phyloP scores from a whole-genome alignment of 2,797 vertebrate genomes.

The Natrix natrix region DNA sequence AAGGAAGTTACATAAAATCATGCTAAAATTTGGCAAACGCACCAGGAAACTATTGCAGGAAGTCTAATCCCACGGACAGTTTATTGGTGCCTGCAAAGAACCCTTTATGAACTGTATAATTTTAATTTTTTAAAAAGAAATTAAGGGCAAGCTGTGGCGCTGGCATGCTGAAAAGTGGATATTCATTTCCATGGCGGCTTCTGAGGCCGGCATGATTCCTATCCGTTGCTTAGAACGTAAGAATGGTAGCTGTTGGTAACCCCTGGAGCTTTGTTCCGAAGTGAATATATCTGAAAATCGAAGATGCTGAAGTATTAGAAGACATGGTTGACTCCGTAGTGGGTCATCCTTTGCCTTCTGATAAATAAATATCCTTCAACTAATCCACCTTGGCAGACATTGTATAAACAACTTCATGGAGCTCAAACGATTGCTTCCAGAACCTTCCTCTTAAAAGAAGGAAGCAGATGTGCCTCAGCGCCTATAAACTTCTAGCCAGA shows the following conservation, averaged over 20 bases:
- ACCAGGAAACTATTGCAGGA: not conserved
- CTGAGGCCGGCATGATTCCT: not conserved
- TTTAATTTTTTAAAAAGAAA: not conserved
- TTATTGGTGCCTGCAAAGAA: not conserved
- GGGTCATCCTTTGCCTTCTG: not conserved
- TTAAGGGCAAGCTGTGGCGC: not conserved
- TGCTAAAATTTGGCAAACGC: not conserved
- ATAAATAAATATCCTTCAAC: not conserved
- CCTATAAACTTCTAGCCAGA: not conserved
- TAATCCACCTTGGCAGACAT: not conserved
- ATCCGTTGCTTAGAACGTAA: not conserved
- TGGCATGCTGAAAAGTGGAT: not conserved
- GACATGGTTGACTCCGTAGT: not conserved
- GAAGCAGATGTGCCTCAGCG: not conserved
- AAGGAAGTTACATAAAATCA: not conserved
- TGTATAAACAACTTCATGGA: not conserved
- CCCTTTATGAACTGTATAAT: not conserved
- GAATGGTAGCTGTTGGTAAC: not conserved
- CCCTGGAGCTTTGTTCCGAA: not conserved
- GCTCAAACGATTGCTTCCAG: not conserved
- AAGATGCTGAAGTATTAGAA: not conserved
- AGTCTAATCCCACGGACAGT: not conserved
- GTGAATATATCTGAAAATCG: not conserved
- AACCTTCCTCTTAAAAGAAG: not conserved
- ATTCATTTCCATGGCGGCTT: not conserved